A percentile compares a stretch with the other conserved stretches of the same genome.
Evolutionary conservation across 2,113 vertebrate species (phyloP).

Genomic region (Platichthys stellatus): DNA sequence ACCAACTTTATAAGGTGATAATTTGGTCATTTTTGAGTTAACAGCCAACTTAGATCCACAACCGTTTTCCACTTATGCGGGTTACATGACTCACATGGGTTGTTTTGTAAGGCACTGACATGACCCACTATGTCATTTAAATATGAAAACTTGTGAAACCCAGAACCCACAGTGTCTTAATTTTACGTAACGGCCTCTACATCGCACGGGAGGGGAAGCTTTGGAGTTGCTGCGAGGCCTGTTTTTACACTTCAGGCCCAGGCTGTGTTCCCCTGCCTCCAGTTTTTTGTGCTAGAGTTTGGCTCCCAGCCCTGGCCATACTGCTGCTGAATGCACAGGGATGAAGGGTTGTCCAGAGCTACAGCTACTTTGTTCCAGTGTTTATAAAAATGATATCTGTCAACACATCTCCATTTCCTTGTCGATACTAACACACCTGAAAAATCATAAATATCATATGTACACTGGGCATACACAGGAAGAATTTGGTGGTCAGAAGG

Average conservation of each 20-base stretch:
- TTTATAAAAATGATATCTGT: too few species aligned
- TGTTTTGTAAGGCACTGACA: conserved; percentile 31
- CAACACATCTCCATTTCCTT: too few species aligned
- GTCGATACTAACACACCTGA: too few species aligned
- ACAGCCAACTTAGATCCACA: not conserved
- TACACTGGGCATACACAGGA: too few species aligned
- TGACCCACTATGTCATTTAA: conserved; percentile 45
- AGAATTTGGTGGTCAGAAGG: too few species aligned
- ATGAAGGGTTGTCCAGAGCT: not conserved
- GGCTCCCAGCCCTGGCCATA: not conserved
- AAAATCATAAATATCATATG: too few species aligned
- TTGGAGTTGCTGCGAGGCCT: conserved; percentile 23
- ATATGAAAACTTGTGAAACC: conserved; percentile 49
- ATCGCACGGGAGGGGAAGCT: conserved; percentile 4
- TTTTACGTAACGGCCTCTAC: conserved; percentile 10
- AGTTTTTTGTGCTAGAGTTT: not conserved
- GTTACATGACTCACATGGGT: not conserved
- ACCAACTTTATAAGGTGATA: conserved; percentile 11
- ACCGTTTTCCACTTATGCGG: not conserved
- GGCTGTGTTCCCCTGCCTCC: not conserved
- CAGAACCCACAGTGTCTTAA: conserved; percentile 38
- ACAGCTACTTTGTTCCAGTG: too few species aligned
- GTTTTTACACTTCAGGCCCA: not conserved
- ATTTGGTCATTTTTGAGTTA: conserved; percentile 5
- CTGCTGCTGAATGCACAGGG: not conserved